Evolutionary conservation across 2,888 invertebrate genomes (phyloP).

Genomic region (Mimachlamys varia): DNA sequence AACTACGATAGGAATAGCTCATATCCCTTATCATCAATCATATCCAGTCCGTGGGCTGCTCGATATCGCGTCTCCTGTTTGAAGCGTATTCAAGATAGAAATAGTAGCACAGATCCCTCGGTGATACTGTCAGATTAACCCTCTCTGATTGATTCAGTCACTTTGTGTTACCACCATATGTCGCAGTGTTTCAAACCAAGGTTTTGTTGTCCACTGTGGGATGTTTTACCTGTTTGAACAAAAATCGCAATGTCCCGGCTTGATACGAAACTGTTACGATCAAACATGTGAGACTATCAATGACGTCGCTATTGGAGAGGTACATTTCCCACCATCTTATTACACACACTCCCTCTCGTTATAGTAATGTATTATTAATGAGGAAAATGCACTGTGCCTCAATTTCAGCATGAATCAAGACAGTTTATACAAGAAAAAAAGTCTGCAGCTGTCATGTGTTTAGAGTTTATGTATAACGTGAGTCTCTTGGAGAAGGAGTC

Average conservation of each 20-base stretch:
- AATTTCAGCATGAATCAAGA: too few species aligned
- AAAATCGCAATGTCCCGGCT: neutral
- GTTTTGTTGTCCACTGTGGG: neutral
- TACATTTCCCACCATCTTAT: neutral
- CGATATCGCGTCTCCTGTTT: neutral
- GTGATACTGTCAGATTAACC: neutral
- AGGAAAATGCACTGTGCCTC: neutral
- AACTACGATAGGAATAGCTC: neutral
- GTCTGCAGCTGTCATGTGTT: neutral
- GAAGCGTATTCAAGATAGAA: slow-evolving; percentile 23
- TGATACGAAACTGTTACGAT: neutral
- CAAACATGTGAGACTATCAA: neutral
- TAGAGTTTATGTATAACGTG: neutral
- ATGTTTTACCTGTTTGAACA: neutral
- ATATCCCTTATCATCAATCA: neutral
- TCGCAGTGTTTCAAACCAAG: slow-evolving; percentile 17
- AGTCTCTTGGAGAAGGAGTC: too few species aligned
- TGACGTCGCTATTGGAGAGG: neutral
- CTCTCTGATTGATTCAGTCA: slow-evolving; percentile 15
- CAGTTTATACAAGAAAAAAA: neutral
- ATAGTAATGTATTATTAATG: neutral
- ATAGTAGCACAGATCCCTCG: neutral
- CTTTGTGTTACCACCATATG: neutral
- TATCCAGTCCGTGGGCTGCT: neutral
- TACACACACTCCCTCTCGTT: neutral